phyloP scores from a whole-genome alignment of 2,888 invertebrate species.

The Tricholauxania praeusta region DNA sequence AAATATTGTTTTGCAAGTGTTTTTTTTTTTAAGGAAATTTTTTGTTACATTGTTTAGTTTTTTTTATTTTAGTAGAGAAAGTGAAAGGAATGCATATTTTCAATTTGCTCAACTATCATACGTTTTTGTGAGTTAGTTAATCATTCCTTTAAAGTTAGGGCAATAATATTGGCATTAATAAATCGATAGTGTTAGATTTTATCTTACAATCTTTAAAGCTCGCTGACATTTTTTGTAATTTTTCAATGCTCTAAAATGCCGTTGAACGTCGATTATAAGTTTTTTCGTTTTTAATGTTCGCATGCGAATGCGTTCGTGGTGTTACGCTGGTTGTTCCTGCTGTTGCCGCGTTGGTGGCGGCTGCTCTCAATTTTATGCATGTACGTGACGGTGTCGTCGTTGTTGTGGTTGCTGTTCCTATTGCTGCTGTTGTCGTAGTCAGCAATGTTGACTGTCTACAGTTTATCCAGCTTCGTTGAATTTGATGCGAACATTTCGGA shows the following conservation, averaged over 20 bases:
- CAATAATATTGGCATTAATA: conserved; percentile 13
- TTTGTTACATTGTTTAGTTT: no score
- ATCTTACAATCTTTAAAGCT: background rate
- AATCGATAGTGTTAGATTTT: background rate
- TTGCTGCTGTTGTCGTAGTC: conserved; percentile 42
- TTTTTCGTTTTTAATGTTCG: conserved; percentile 55
- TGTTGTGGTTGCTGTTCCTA: conserved; percentile 41
- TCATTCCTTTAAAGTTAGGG: background rate
- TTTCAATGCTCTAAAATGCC: conserved; percentile 58
- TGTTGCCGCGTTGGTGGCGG: conserved; percentile 40
- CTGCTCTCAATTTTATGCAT: conserved; percentile 56
- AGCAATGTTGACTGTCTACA: conserved; percentile 61
- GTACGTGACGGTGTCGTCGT: conserved; percentile 48
- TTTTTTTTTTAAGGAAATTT: no score
- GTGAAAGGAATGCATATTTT: conserved; percentile 7
- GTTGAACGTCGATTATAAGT: conserved; percentile 65
- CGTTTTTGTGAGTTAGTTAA: background rate
- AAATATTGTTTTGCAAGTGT: no score
- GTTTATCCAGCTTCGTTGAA: conserved; percentile 66
- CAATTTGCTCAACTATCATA: conserved; percentile 15
- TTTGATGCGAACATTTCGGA: conserved; percentile 68
- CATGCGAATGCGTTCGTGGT: conserved; percentile 43
- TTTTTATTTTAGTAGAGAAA: no score
- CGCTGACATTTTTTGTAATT: conserved; percentile 38
- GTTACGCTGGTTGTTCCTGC: conserved; percentile 35